Conservation (phyloP, 2,888 invertebrate genomes). For the Nephrotoma appendiculata region DNA sequence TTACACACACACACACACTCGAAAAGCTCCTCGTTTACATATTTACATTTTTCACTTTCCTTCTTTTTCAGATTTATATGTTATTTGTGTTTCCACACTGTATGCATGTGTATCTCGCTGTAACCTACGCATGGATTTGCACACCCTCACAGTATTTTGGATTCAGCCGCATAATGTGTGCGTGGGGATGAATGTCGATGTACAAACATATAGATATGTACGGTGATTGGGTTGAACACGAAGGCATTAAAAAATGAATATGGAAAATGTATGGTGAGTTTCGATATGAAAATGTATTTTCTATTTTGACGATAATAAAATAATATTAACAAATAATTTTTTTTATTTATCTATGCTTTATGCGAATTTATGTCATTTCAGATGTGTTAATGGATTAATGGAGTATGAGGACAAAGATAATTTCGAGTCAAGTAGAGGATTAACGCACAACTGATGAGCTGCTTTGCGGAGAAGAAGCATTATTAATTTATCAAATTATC, state of each 20-base stretch:
- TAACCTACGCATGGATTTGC: not conserved
- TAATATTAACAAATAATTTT: no score
- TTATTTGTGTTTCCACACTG: not conserved
- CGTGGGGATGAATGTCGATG: no score
- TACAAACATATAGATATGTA: not conserved
- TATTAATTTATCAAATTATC: no score
- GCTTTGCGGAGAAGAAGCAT: no score
- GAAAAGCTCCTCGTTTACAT: not conserved
- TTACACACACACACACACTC: not conserved
- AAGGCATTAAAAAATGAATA: not conserved
- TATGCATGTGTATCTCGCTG: not conserved
- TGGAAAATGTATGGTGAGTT: not conserved
- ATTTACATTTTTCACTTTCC: not conserved
- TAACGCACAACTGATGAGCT: no score
- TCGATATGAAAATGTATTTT: not conserved
- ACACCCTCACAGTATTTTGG: not conserved
- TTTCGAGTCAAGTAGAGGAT: no score
- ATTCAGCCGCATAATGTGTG: no score
- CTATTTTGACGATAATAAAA: not conserved
- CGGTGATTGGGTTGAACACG: not conserved
- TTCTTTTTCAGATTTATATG: not conserved
- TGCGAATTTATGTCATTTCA: no score
- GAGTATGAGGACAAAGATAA: no score
- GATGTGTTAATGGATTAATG: no score
- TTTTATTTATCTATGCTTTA: no score